These are phyloP conservation scores for Drosophila birchii DNA, from an alignment of 2,888 invertebrate genomes.

Conservation along the genomic window DNA sequence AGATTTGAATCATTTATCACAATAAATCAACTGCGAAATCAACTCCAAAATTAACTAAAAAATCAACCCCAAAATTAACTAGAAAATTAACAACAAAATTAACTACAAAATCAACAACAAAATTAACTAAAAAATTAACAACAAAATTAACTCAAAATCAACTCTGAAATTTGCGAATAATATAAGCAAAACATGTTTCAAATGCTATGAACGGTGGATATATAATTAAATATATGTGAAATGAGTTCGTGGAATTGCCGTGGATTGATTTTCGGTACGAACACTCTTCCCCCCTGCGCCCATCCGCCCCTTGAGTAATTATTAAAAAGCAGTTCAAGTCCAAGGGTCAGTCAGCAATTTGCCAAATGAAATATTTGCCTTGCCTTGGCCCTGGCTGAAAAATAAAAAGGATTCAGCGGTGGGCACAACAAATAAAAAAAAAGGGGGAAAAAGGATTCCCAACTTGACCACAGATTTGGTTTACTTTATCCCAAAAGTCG, in stretches of 20 bases:
- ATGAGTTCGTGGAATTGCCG: slow-evolving; percentile 20
- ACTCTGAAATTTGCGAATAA: slow-evolving; percentile 35
- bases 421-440: slow-evolving; percentile 1
- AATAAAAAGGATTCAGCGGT: slow-evolving; percentile 6
- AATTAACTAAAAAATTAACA: slow-evolving; percentile 13
- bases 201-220: not conserved
- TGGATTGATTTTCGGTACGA: slow-evolving; percentile 37
- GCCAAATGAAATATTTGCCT: slow-evolving; percentile 25
- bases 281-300: not conserved
- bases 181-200: slow-evolving; percentile 17
- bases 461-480: slow-evolving; percentile 32
- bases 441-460: slow-evolving; percentile 44
- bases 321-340: slow-evolving; percentile 22
- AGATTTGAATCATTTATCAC: too few species aligned
- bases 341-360: slow-evolving; percentile 29
- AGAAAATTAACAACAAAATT: slow-evolving; percentile 6
- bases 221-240: slow-evolving; percentile 20
- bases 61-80: slow-evolving; percentile 39
- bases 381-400: too few species aligned
- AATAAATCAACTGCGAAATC: too few species aligned
- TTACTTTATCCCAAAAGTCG: slow-evolving; percentile 25
- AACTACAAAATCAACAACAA: slow-evolving; percentile 18
- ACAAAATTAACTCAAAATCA: slow-evolving; percentile 38
- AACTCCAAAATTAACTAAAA: not conserved
- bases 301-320: slow-evolving; percentile 14